Evolutionary conservation across 2,113 vertebrate species (phyloP).

Genomic region (Silurus meridionalis): DNA sequence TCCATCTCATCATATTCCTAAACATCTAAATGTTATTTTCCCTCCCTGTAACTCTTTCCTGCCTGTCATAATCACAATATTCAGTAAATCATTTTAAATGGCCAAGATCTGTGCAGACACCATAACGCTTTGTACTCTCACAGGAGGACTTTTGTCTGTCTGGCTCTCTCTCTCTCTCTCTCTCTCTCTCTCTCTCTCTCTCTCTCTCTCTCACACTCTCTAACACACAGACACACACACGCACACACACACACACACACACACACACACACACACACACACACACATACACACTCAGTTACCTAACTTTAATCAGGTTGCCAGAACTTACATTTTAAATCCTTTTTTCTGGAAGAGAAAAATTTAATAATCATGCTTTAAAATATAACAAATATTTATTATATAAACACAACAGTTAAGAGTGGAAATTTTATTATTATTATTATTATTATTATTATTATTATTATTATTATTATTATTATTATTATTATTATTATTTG

Average conservation of each 20-base stretch:
- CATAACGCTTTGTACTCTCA: conserved; percentile 27
- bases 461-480: conserved; percentile 5
- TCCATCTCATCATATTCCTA: conserved; percentile 10
- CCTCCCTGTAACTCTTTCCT: conserved; percentile 10
- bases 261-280: not conserved
- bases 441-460: not conserved
- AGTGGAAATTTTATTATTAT: not conserved
- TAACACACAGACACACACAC: not conserved
- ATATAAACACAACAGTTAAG: not conserved
- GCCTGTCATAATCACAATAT: conserved; percentile 24
- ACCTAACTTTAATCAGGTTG: not conserved
- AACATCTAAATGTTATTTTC: conserved; percentile 30
- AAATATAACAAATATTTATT: not conserved
- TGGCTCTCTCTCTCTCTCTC: not conserved
- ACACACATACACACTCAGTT: not conserved
- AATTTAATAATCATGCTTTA: not conserved
- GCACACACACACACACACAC: too few species aligned
- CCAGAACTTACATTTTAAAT: not conserved
- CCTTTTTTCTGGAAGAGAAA: not conserved
- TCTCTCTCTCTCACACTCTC: not conserved
- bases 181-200: conserved; percentile 21
- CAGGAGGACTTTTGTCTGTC: conserved; percentile 14
- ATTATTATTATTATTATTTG: not conserved
- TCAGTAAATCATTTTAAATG: conserved; percentile 20
- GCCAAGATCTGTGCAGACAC: conserved; percentile 6